Conservation (phyloP, 2,888 invertebrate genomes). For the Caenorhabditis macrosperma region DNA sequence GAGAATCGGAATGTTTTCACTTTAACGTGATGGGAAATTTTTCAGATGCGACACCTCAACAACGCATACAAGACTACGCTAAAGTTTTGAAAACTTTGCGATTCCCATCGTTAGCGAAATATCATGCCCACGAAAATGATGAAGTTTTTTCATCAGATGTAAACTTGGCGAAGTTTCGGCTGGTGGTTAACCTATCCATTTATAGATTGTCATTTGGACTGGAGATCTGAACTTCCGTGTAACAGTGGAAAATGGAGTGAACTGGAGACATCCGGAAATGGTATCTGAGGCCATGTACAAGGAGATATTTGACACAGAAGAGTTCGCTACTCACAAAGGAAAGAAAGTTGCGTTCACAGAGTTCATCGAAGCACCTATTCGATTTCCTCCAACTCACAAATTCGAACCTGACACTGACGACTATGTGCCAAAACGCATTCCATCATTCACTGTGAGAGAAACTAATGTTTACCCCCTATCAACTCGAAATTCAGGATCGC, state of each 20-base stretch:
- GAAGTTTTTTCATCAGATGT: conserved; percentile 67
- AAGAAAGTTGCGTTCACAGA: conserved; percentile 58
- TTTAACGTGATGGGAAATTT: neutral
- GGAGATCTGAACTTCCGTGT: conserved; percentile 79
- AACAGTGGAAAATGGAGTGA: conserved; percentile 34
- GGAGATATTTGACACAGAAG: conserved; percentile 50
- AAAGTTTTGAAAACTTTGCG: conserved; percentile 67
- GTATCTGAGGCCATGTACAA: conserved; percentile 10
- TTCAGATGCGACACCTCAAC: conserved; percentile 73
- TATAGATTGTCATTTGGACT: conserved; percentile 74
- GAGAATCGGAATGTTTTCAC: neutral
- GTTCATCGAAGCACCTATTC: conserved; percentile 71
- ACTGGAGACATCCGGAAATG: conserved; percentile 44
- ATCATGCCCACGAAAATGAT: conserved; percentile 52
- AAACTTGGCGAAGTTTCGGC: neutral
- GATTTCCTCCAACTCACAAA: conserved; percentile 76
- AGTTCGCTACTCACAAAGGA: conserved; percentile 37
- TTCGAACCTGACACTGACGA: conserved; percentile 66
- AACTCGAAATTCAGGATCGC: conserved; percentile 67
- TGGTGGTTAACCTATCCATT: neutral
- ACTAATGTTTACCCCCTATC: neutral
- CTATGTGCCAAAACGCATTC: conserved; percentile 70
- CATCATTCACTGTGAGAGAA: conserved; percentile 72
- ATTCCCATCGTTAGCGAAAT: conserved; percentile 61
- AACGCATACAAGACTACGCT: conserved; percentile 74